Conservation (phyloP, 2,113 vertebrate genomes). For the Ovis aries region DNA sequence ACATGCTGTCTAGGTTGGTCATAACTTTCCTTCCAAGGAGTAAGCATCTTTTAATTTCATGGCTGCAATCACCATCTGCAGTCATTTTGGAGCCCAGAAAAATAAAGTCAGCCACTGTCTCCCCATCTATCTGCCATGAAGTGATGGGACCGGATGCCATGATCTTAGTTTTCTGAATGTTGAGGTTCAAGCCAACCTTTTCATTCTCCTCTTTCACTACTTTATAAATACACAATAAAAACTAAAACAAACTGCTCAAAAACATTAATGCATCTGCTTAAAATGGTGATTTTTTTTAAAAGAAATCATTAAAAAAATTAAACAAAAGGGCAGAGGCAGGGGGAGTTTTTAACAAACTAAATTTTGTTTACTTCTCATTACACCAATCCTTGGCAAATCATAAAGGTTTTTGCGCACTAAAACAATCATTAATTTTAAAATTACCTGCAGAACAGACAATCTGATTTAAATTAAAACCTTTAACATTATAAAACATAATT, state of each 20-base stretch:
- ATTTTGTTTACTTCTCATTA: constrained; percentile 74
- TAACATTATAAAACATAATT: constrained; percentile 70
- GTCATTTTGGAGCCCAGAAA: not conserved
- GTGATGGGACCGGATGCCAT: no score
- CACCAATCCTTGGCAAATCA: constrained; percentile 76
- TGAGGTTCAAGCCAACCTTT: no score
- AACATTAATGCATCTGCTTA: not conserved
- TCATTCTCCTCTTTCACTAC: not conserved
- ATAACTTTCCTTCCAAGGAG: no score
- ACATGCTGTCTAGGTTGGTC: no score
- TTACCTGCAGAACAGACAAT: constrained; percentile 75
- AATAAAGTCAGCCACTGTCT: not conserved
- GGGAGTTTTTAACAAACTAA: constrained; percentile 54
- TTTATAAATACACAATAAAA: constrained; percentile 10
- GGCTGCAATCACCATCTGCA: no score
- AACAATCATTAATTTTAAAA: constrained; percentile 76
- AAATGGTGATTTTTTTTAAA: not conserved
- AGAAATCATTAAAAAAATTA: not conserved
- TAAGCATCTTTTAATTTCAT: no score
- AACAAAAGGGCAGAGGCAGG: not conserved
- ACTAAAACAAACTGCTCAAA: not conserved
- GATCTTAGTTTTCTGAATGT: no score
- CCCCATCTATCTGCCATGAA: not conserved
- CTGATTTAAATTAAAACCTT: constrained; percentile 76
- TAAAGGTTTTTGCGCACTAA: constrained; percentile 76